Evolutionary conservation across 2,113 vertebrate genomes (phyloP).

Genomic region (Lipophrys pholis): DNA sequence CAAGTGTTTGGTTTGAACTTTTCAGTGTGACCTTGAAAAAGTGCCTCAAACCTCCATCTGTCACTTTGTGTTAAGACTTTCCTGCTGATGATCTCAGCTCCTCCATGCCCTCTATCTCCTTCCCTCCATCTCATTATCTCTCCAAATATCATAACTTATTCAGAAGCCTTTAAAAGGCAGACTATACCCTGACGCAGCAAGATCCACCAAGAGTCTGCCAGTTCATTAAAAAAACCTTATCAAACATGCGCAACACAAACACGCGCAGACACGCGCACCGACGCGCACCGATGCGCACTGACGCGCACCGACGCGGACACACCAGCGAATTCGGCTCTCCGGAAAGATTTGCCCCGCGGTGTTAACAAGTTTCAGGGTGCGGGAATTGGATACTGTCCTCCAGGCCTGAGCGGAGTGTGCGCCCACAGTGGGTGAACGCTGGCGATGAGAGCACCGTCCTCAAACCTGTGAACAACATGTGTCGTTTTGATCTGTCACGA

Average conservation of each 20-base stretch:
- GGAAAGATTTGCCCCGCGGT: conserved; percentile 40
- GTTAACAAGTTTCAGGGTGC: conserved; percentile 52
- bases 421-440: conserved; percentile 1
- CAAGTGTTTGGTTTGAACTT: conserved; percentile 28
- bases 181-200: conserved; percentile 79
- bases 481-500: conserved; percentile 41
- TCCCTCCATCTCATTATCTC: conserved; percentile 89
- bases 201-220: conserved; percentile 77
- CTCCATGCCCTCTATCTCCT: conserved; percentile 87
- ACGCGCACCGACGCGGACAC: conserved; percentile 8
- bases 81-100: conserved; percentile 89
- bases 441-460: conserved; percentile 3
- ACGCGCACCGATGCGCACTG: too few species aligned
- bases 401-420: conserved; percentile 8
- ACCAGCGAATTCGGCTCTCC: conserved; percentile 60
- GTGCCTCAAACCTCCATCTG: conserved; percentile 52
- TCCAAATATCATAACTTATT: conserved; percentile 84
- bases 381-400: conserved; percentile 4
- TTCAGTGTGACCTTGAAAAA: conserved; percentile 65
- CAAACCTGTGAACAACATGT: conserved; percentile 50
- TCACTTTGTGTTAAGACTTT: conserved; percentile 81
- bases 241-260: conserved; percentile 72
- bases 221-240: conserved; percentile 89
- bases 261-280: conserved; percentile 20
- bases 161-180: conserved; percentile 79